Conservation (phyloP, 2,888 invertebrate species). For the Glyphotaelius pellucidus region DNA sequence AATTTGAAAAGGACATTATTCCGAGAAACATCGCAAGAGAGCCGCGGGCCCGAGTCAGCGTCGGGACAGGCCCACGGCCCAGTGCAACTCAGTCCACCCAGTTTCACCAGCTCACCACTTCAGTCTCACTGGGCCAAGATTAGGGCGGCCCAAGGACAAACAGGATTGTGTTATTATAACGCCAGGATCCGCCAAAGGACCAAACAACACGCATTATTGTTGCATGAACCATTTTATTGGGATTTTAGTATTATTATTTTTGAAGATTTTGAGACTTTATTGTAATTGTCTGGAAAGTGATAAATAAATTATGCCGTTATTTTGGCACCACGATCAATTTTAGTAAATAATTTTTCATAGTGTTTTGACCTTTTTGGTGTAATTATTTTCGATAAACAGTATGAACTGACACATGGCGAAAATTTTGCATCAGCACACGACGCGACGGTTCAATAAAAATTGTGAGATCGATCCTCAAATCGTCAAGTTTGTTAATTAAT, state of each 20-base stretch:
- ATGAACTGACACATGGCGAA: too few species aligned
- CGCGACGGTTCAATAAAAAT: too few species aligned
- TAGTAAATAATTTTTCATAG: too few species aligned
- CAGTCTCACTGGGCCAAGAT: background rate
- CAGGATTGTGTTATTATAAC: constrained; percentile 12
- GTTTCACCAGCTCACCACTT: background rate
- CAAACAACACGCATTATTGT: background rate
- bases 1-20: constrained; percentile 62
- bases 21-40: constrained; percentile 57
- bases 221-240: background rate
- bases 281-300: too few species aligned
- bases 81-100: background rate
- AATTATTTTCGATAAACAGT: too few species aligned
- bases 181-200: background rate
- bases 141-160: constrained; percentile 48
- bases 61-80: constrained; percentile 20
- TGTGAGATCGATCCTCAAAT: too few species aligned
- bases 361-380: too few species aligned
- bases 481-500: too few species aligned
- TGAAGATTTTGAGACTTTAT: background rate
- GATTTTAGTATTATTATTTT: background rate
- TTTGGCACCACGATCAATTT: too few species aligned
- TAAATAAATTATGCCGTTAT: too few species aligned
- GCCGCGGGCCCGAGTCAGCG: constrained; percentile 43
- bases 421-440: too few species aligned